Evolutionary conservation across 2,888 invertebrate genomes (phyloP).

Genomic region (Agrochola circellaris): DNA sequence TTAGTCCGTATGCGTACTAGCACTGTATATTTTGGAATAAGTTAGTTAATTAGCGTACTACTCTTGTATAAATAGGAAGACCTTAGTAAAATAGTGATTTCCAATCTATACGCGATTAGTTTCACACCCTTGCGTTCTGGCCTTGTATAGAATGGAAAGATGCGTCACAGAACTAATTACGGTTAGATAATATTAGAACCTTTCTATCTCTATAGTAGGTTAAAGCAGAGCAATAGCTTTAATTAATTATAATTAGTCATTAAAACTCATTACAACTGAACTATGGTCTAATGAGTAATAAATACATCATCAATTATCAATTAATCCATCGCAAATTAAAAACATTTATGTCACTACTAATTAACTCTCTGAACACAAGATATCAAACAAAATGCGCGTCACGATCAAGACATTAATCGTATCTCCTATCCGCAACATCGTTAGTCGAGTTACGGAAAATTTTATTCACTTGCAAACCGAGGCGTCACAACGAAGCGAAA

Average conservation of each 20-base stretch:
- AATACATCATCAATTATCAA: slow-evolving; percentile 16
- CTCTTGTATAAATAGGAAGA: too few relatives aligned
- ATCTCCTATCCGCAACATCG: slow-evolving; percentile 27
- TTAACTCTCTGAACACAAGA: not conserved
- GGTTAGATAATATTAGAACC: not conserved
- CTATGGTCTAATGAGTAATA: not conserved
- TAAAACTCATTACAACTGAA: slow-evolving; percentile 25
- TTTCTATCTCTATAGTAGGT: not conserved
- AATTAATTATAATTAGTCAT: slow-evolving; percentile 30
- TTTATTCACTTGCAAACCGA: slow-evolving; percentile 35
- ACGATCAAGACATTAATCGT: slow-evolving; percentile 48
- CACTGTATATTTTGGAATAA: too few relatives aligned
- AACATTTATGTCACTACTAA: slow-evolving; percentile 1
- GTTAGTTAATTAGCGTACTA: too few relatives aligned
- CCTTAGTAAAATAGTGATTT: too few relatives aligned
- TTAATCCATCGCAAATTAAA: not conserved
- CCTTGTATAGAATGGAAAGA: too few relatives aligned
- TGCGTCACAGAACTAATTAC: not conserved
- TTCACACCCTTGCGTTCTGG: too few relatives aligned
- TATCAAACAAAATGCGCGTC: slow-evolving; percentile 42
- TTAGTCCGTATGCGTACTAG: too few relatives aligned
- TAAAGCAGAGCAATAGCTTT: not conserved
- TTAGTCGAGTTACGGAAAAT: slow-evolving; percentile 32
- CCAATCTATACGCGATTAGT: too few relatives aligned
- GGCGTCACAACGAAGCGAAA: not conserved